phyloP scores from a whole-genome alignment of 2,113 vertebrate genomes.

The Planiliza haematocheilus region DNA sequence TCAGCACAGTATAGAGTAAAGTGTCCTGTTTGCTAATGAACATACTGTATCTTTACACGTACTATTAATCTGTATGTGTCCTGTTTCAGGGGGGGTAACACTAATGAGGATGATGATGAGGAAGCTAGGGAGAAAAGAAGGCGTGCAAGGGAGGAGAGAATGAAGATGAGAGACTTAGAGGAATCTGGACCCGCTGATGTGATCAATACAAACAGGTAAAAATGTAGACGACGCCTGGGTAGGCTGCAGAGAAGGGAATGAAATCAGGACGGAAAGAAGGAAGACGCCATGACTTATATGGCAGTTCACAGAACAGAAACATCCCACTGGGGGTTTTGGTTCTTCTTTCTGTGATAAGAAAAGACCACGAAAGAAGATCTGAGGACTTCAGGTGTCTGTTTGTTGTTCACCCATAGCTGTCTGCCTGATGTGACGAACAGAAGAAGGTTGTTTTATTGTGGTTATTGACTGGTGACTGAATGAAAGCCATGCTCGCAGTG shows the following conservation, averaged over 20 bases:
- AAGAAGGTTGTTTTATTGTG: no score
- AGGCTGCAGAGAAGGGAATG: no score
- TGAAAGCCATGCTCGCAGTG: background rate
- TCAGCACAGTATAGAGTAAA: no score
- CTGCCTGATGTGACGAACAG: no score
- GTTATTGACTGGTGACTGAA: background rate
- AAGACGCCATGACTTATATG: no score
- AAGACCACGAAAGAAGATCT: background rate
- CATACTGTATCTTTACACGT: no score
- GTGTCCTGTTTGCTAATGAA: no score
- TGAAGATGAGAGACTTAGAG: slow-evolving; percentile 85
- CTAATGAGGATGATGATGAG: slow-evolving; percentile 92
- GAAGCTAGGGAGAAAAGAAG: slow-evolving; percentile 90
- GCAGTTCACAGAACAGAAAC: no score
- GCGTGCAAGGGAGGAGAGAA: slow-evolving; percentile 92
- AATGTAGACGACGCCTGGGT: no score
- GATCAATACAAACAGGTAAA: slow-evolving; percentile 89
- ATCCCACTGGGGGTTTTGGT: background rate
- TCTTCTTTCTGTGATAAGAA: no score
- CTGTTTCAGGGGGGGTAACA: slow-evolving; percentile 83
- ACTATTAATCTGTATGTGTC: background rate
- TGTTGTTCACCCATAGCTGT: no score
- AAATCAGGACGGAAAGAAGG: no score
- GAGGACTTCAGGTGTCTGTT: background rate
- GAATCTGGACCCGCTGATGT: slow-evolving; percentile 83